Conservation (phyloP, 1,140 invertebrate genomes). For the Marisa cornuarietis region DNA sequence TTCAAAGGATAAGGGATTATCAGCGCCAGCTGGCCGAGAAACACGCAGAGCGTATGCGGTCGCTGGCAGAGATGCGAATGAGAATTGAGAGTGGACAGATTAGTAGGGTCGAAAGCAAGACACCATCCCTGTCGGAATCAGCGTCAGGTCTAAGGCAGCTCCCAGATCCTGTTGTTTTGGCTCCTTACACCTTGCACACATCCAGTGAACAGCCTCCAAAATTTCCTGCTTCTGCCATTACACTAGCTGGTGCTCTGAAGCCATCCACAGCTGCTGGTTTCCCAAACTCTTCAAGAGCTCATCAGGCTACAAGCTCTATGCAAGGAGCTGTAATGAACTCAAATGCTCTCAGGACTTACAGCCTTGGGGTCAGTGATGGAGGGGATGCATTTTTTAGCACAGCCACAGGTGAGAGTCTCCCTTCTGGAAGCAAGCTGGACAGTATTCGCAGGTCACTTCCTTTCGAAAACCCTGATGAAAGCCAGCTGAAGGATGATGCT, state of each 20-base stretch:
- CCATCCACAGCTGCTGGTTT: too few relatives aligned
- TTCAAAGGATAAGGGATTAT: slow-evolving; percentile 51
- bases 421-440: slow-evolving; percentile 33
- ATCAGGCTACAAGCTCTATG: too few relatives aligned
- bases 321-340: too few relatives aligned
- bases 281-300: too few relatives aligned
- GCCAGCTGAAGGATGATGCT: not conserved
- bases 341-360: too few relatives aligned
- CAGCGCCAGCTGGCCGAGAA: slow-evolving; percentile 46
- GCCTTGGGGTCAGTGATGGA: too few relatives aligned
- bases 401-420: too few relatives aligned
- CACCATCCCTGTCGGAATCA: not conserved
- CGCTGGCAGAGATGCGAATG: slow-evolving; percentile 47
- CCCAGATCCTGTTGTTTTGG: slow-evolving; percentile 14
- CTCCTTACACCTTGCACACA: slow-evolving; percentile 12
- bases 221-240: too few relatives aligned
- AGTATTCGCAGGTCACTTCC: slow-evolving; percentile 46
- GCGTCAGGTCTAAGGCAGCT: not conserved
- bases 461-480: slow-evolving; percentile 36
- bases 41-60: slow-evolving; percentile 49
- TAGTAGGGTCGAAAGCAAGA: not conserved
- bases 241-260: too few relatives aligned
- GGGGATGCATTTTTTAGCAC: too few relatives aligned
- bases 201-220: not conserved
- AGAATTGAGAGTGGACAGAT: slow-evolving; percentile 46